These are phyloP conservation scores for Psilanteris sp. DNA, from an alignment of 1,140 invertebrate genomes.

Conservation along the genomic window DNA sequence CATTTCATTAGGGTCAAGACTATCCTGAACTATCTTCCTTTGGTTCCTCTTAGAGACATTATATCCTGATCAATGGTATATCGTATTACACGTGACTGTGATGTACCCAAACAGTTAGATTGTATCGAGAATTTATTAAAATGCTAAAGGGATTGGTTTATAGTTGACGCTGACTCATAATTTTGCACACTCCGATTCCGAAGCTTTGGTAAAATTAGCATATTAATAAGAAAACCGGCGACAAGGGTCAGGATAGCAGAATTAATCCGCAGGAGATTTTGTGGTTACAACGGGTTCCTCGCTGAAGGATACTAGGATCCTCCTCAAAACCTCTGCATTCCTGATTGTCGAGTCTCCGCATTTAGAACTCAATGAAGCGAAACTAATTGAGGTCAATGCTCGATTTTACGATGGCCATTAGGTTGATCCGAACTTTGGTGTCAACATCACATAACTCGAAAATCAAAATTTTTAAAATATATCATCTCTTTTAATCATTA, in stretches of 20 bases:
- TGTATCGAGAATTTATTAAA: conserved; percentile 42
- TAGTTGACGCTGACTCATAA: conserved; percentile 47
- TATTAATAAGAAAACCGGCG: conserved; percentile 80
- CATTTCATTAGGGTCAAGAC: conserved; percentile 23
- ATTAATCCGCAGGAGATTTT: conserved; percentile 73
- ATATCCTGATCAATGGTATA: conserved; percentile 75
- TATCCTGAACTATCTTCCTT: conserved; percentile 47
- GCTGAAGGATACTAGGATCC: conserved; percentile 69
- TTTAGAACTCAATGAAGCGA: conserved; percentile 80
- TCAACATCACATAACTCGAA: too few species aligned
- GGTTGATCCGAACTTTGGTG: background rate
- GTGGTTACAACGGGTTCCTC: conserved; percentile 56
- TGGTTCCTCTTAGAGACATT: conserved; percentile 39
- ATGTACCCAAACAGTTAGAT: conserved; percentile 58
- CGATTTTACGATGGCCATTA: conserved; percentile 18
- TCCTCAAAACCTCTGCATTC: conserved; percentile 73
- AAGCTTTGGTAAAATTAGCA: conserved; percentile 75
- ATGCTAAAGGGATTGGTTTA: conserved; percentile 19
- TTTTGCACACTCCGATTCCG: conserved; percentile 26
- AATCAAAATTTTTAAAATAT: too few species aligned
- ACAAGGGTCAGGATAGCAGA: conserved; percentile 79
- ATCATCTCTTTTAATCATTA: too few species aligned
- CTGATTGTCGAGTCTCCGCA: conserved; percentile 78
- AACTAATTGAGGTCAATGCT: conserved; percentile 74
- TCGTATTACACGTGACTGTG: conserved; percentile 77